Evolutionary conservation across 1,140 invertebrate species (phyloP).

Genomic region (Drosophila mayri): DNA sequence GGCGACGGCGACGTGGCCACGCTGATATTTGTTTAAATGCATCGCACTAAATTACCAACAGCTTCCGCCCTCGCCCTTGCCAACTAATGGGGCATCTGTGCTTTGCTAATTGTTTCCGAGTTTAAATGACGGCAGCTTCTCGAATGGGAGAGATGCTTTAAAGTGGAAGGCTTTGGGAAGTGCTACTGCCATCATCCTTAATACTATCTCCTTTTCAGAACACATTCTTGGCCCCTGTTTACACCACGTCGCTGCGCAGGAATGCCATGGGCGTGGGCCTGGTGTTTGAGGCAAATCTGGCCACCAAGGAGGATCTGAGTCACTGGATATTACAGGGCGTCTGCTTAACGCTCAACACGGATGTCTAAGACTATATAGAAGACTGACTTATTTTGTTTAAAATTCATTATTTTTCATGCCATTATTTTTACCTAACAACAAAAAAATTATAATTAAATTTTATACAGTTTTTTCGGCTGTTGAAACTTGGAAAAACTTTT

Average conservation of each 20-base stretch:
- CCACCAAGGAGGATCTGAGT: constrained; percentile 91
- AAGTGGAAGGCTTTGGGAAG: not conserved
- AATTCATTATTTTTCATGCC: constrained; percentile 23
- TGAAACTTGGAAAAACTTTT: not conserved
- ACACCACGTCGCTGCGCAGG: constrained; percentile 92
- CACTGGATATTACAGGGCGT: constrained; percentile 96
- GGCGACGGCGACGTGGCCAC: no score
- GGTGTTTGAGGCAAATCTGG: constrained; percentile 94
- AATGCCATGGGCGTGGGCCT: constrained; percentile 96
- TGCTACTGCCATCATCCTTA: no score
- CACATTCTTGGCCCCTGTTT: constrained; percentile 93
- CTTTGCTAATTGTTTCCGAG: constrained; percentile 77
- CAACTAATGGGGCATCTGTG: constrained; percentile 72
- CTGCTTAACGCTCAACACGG: constrained; percentile 92
- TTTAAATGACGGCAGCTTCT: constrained; percentile 59
- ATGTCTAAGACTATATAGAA: constrained; percentile 29
- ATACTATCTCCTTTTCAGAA: constrained; percentile 86
- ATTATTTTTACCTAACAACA: constrained; percentile 6
- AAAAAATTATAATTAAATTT: constrained; percentile 2
- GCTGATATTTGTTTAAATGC: constrained; percentile 81
- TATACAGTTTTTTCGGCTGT: constrained; percentile 7
- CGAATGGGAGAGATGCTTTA: constrained; percentile 13
- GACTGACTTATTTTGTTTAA: constrained; percentile 15
- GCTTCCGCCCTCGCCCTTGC: constrained; percentile 24
- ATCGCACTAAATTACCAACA: constrained; percentile 69